These are phyloP conservation scores for Rhinogobio ventralis DNA, from an alignment of 2,797 vertebrate genomes.

Conservation along the genomic window DNA sequence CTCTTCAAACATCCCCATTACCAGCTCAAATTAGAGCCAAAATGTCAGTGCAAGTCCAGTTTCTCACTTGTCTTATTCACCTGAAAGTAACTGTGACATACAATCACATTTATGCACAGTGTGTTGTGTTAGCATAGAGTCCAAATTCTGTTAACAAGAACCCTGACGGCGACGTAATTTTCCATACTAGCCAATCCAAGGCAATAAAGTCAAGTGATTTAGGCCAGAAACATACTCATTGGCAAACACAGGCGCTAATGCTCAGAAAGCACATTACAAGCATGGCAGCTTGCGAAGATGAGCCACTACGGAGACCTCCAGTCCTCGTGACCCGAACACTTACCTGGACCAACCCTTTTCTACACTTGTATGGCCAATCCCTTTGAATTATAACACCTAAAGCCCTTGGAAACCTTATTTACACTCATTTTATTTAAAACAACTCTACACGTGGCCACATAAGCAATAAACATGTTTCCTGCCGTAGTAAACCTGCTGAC, in stretches of 20 bases:
- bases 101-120: slow-evolving; percentile 3
- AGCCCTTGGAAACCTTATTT: not conserved
- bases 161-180: slow-evolving; percentile 26
- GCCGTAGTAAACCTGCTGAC: not conserved
- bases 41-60: not conserved
- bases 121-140: not conserved
- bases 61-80: slow-evolving; percentile 6
- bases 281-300: not conserved
- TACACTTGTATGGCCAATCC: not conserved
- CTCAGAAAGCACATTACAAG: not conserved
- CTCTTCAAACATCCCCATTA: not conserved
- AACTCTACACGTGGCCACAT: not conserved
- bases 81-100: slow-evolving; percentile 11
- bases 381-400: not conserved
- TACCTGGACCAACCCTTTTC: not conserved
- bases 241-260: slow-evolving; percentile 1
- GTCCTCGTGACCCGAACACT: not conserved
- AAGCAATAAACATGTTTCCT: not conserved
- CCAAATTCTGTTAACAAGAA: slow-evolving; percentile 26
- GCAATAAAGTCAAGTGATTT: slow-evolving; percentile 25
- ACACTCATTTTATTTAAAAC: not conserved
- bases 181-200: slow-evolving; percentile 31
- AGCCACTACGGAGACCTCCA: not conserved
- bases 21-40: not conserved
- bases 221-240: slow-evolving; percentile 12